Evolutionary conservation across 2,888 invertebrate genomes (phyloP).

Genomic region (Acrocera orbiculus): DNA sequence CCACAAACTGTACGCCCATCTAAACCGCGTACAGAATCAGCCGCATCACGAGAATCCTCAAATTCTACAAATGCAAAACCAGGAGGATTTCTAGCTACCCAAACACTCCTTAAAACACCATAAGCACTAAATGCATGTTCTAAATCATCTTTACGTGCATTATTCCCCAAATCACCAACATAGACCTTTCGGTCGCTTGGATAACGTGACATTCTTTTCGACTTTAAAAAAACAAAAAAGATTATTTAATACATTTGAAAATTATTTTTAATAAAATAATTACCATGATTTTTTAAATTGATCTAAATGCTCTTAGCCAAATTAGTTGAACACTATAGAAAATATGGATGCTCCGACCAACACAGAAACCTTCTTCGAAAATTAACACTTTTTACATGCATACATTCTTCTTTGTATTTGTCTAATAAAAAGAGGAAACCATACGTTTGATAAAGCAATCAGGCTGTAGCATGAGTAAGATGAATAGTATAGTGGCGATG

Average conservation of each 20-base stretch:
- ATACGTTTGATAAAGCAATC: too few relatives aligned
- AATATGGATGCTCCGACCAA: too few relatives aligned
- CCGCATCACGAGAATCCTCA: constrained; percentile 77
- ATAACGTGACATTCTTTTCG: constrained; percentile 50
- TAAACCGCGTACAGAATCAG: constrained; percentile 63
- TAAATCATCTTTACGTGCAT: constrained; percentile 79
- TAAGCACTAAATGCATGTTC: constrained; percentile 88
- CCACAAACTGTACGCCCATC: constrained; percentile 78
- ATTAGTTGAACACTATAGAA: too few relatives aligned
- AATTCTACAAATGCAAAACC: constrained; percentile 92
- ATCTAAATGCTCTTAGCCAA: too few relatives aligned
- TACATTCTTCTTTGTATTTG: too few relatives aligned
- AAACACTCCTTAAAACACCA: constrained; percentile 81
- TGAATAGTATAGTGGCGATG: too few relatives aligned
- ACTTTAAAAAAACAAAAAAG: constrained; percentile 14
- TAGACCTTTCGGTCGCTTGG: constrained; percentile 86
- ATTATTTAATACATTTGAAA: background rate
- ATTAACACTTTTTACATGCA: too few relatives aligned
- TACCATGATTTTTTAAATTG: too few relatives aligned
- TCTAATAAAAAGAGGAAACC: too few relatives aligned
- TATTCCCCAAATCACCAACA: constrained; percentile 84
- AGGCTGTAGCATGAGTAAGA: too few relatives aligned
- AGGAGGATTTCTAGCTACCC: constrained; percentile 88
- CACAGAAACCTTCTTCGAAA: too few relatives aligned
- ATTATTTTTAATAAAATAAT: too few relatives aligned